A percentile compares a stretch with the other conserved stretches of the same genome.
These are phyloP conservation scores for Boulengeromyrus knoepffleri DNA, from an alignment of 2,113 vertebrate species.

Conservation along the genomic window DNA sequence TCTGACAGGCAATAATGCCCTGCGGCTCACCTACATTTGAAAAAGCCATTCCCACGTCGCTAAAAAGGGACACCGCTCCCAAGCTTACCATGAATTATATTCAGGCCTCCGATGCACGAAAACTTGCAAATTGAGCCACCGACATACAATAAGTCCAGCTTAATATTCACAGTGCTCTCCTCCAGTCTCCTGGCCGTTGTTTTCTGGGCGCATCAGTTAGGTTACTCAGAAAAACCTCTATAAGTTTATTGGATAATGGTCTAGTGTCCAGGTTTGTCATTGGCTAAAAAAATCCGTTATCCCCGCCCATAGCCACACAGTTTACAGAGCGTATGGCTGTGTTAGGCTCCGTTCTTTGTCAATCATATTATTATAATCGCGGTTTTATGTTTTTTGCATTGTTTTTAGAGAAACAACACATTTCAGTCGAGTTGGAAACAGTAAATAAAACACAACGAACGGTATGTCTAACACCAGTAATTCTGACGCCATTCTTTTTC, in stretches of 20 bases:
- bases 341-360: background rate
- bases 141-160: background rate
- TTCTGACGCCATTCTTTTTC: background rate
- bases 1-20: constrained; percentile 5
- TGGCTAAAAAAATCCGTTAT: constrained; percentile 28
- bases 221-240: constrained; percentile 23
- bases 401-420: background rate
- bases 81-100: constrained; percentile 41
- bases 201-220: constrained; percentile 22
- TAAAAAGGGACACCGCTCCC: background rate
- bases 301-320: constrained; percentile 29
- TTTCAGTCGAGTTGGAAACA: background rate
- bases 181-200: constrained; percentile 18
- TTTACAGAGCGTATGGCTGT: background rate
- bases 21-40: background rate
- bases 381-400: background rate
- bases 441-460: background rate
- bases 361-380: background rate
- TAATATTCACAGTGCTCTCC: constrained; percentile 24
- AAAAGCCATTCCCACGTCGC: background rate
- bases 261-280: constrained; percentile 26
- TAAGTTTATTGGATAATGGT: constrained; percentile 42
- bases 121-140: background rate
- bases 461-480: background rate
- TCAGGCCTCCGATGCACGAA: background rate